Evolutionary conservation across 1,140 invertebrate species (phyloP), one percentile per base, ranked within the genome.

Genomic region (Drosophila ficusphila): DNA sequence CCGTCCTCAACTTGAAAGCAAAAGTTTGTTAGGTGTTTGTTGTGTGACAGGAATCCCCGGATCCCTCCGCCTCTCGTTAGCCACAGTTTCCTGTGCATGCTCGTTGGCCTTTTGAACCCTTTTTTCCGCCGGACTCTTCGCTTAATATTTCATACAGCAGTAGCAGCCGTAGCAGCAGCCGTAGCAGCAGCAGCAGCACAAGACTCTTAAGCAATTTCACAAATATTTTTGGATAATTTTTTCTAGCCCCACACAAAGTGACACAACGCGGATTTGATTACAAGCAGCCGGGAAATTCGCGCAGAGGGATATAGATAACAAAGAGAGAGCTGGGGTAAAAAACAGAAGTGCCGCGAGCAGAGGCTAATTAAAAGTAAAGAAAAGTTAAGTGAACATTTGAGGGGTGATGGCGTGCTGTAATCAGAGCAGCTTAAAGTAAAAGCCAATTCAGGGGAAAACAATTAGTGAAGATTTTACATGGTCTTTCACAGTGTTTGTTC

Each of bases 331-430:
- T 42, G 19, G 48, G 21, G 47, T 12, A 4, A 25, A 25, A 14
- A 25, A n/a, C 29, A 36, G 54, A 27, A 49, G 42, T 31, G 62
- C 48, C 33, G 27, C 39, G 36, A 33, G 36, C 48, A 23, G 38
- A 44, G 27, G 61, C 85, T 89, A 89, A 89, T 89, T 89, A 89
- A 85, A 88, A 89, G 83, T 64, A 89, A 89, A 89, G 83, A 79
- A 78, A 85, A 71, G 39, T 62, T n/a, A 29, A 61, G 69, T 16
- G 39, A 39, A 60, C 44, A 39, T 41, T 34, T 23, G 31, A 14
- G 34, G 6, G 6, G 21, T 6, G 7, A 12, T 23, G 51, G 67
- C 33, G 61, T 57, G 76, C 36, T 57, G 69, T 73, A 74, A 74
- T 74, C 49, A 74, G 58, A 74, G 69, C 23, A 64, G 70, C 69